A percentile compares a stretch with the other conserved stretches of the same genome.
These are phyloP conservation scores for Lycaon pictus DNA, from an alignment of 2,113 vertebrate species.

Conservation along the genomic window DNA sequence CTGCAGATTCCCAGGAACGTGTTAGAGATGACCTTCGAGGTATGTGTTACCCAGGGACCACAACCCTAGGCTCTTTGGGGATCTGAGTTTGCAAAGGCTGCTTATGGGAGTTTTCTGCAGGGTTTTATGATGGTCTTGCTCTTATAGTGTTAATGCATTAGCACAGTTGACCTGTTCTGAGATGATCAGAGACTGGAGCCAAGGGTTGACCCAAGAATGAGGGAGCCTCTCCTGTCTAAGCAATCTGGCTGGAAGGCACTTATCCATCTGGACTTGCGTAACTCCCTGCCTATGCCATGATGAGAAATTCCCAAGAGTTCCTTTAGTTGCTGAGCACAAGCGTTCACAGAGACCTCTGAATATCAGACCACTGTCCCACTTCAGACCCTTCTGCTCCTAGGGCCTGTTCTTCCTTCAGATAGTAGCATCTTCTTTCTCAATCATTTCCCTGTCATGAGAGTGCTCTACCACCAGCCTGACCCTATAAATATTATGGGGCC, in stretches of 20 bases:
- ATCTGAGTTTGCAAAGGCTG: constrained; percentile 30
- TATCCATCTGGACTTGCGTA: neutral
- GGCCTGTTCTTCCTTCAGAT: neutral
- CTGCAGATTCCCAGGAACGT: constrained; percentile 96
- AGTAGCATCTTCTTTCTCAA: constrained; percentile 43
- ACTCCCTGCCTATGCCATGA: neutral
- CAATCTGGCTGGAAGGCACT: neutral
- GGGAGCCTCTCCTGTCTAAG: neutral
- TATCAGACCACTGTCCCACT: neutral
- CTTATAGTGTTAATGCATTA: neutral
- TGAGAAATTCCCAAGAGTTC: constrained; percentile 31
- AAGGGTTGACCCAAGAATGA: neutral
- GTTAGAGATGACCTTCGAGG: constrained; percentile 98
- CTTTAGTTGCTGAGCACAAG: constrained; percentile 14
- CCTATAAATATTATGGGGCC: neutral
- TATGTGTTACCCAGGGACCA: constrained; percentile 82
- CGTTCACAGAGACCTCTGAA: neutral
- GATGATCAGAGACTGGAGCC: neutral
- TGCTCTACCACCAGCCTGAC: neutral
- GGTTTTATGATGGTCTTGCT: constrained; percentile 1
- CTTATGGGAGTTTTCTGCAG: constrained; percentile 33
- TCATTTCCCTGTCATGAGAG: neutral
- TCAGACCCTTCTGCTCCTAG: neutral
- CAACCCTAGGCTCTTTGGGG: neutral
- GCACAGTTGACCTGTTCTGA: constrained; percentile 26